phyloP scores from a whole-genome alignment of 2,113 vertebrate genomes.

The Hypocryptadius cinnamomeus region DNA sequence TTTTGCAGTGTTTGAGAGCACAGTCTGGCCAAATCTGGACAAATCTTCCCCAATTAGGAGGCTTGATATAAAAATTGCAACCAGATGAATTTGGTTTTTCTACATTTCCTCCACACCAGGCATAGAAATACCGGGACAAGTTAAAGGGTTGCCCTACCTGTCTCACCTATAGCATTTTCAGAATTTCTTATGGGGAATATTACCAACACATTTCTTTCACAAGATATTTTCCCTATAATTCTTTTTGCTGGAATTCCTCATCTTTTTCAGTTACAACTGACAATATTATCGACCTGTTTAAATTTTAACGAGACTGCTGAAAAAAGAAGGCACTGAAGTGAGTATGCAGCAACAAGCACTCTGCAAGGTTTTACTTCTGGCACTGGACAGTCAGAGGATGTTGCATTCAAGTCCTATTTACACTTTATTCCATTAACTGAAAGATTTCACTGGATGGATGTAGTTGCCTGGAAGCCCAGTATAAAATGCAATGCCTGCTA shows the following conservation, averaged over 20 bases:
- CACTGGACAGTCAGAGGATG: background rate
- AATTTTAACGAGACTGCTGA: background rate
- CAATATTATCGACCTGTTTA: background rate
- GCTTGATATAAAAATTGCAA: background rate
- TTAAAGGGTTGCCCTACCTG: background rate
- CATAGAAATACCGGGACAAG: background rate
- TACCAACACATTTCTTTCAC: background rate
- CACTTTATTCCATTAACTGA: background rate
- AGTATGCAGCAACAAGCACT: background rate
- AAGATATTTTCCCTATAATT: background rate
- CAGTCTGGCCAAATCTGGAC: background rate
- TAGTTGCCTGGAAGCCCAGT: background rate
- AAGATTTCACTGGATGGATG: background rate
- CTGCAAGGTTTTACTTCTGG: background rate
- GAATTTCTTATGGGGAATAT: background rate
- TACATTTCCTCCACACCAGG: rapidly evolving
- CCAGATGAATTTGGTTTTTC: background rate
- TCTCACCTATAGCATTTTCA: background rate
- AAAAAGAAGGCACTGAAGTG: background rate
- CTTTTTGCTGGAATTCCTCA: background rate
- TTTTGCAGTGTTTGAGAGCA: background rate
- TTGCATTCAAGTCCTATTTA: background rate
- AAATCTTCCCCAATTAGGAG: background rate
- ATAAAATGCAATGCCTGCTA: background rate
- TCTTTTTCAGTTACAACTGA: background rate